Evolutionary conservation across 2,797 vertebrate genomes (phyloP), one percentile per base, ranked within the genome.

Genomic region (Acanthurus lineatus): DNA sequence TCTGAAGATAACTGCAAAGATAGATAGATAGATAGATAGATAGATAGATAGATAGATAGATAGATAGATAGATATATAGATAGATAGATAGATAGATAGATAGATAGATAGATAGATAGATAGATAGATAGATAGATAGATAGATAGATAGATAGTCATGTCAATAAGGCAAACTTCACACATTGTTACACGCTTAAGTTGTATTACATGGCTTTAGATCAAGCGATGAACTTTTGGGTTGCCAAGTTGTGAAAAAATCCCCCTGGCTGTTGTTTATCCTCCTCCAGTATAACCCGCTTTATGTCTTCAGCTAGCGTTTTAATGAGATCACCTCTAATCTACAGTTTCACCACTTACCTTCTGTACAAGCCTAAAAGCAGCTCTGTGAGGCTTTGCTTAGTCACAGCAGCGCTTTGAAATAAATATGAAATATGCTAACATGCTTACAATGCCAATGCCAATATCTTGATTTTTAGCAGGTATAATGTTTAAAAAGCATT

Each of bases 71-170:
- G 58, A 58, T 35, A 74, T 19, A 59, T 44, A 32, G 3, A 32
- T 32, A 32, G 28, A 32, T 32, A 32, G 28, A 32, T 32, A 85
- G 84, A 53, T 3, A 14, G 10, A 70, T 25, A 25, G 25, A 25
- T 25, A 25, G 25, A 25, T 25, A 25, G 25, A 25, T 25, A 25
- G 25, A 25, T 25, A 25, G 25, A 25, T 25, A 25, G 25, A 25
- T 25, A 19, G 56, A 38, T 60, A 22, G 57, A 52, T 40, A 35
- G 47, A 57, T n/a, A 69, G 48, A 63, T 32, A 62, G 58, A 58
- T 35, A 74, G 22, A 59, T 44, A 32, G 3, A 32, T 32, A 32
- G 28, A 32, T 32, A 32, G 28, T 32, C 28, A 5, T 32, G 28
- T 32, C 28, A 44, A 14, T 20, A 15, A 8, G 14, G 4, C 14